Percentiles rank a stretch among this genome's conserved stretches.
phyloP scores from a whole-genome alignment of 2,888 invertebrate species.

The Epinotia bilunana region DNA sequence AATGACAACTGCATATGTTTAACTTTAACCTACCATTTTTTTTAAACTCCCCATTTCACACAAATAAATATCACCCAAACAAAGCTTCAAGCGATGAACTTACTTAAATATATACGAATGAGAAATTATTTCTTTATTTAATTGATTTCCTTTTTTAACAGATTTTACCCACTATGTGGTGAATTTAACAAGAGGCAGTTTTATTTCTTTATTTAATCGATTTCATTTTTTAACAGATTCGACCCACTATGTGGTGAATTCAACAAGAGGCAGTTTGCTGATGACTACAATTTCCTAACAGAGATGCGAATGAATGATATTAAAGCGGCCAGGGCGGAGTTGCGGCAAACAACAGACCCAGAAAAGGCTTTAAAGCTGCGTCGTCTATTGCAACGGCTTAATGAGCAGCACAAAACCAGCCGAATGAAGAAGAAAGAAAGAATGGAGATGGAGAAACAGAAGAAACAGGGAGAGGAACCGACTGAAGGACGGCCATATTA shows the following conservation, averaged over 20 bases:
- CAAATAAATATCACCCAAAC: too few relatives aligned
- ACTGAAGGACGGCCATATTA: constrained; percentile 89
- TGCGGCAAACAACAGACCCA: constrained; percentile 85
- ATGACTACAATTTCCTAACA: constrained; percentile 90
- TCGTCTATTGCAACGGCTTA: constrained; percentile 89
- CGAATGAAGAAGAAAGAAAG: constrained; percentile 84
- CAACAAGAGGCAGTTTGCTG: constrained; percentile 89
- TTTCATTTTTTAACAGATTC: constrained; percentile 85
- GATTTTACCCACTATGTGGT: constrained; percentile 95
- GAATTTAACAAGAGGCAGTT: constrained; percentile 90
- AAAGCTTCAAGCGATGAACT: too few relatives aligned
- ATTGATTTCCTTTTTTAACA: constrained; percentile 53
- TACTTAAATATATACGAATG: too few relatives aligned
- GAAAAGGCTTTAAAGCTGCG: constrained; percentile 87
- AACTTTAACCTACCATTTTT: too few relatives aligned
- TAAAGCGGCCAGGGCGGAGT: constrained; percentile 84
- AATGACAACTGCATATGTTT: too few relatives aligned
- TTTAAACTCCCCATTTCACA: too few relatives aligned
- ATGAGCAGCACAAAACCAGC: constrained; percentile 89
- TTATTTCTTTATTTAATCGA: constrained; percentile 30
- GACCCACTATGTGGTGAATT: constrained; percentile 93
- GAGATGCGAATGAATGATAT: constrained; percentile 90
- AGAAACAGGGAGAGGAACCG: constrained; percentile 80
- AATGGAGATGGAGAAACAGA: constrained; percentile 82
- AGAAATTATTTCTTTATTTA: neutral